These are phyloP conservation scores for Galbula dea DNA, from an alignment of 2,113 vertebrate species.

Conservation along the genomic window DNA sequence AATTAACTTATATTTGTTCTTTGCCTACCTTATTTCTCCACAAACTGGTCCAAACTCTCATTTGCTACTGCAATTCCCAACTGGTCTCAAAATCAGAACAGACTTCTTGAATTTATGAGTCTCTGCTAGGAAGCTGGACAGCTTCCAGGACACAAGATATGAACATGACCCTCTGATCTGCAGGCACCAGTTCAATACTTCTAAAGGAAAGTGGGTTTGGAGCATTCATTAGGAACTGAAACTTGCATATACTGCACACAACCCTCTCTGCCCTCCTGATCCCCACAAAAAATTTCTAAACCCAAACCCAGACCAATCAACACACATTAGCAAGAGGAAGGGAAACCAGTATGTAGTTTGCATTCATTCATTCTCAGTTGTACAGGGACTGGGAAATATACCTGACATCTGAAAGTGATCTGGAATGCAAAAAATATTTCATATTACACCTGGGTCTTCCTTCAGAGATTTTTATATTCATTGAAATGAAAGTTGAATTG, in stretches of 20 bases:
- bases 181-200: not conserved
- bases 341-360: not conserved
- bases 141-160: not conserved
- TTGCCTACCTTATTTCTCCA: not conserved
- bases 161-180: not conserved
- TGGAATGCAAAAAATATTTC: not conserved
- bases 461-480: not conserved
- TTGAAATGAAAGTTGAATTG: not conserved
- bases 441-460: not conserved
- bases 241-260: not conserved
- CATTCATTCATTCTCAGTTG: not conserved
- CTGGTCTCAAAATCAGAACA: not conserved
- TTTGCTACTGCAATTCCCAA: slow-evolving; percentile 7
- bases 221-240: not conserved
- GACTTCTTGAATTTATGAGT: not conserved
- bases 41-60: not conserved
- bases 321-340: not conserved
- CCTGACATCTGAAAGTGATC: not conserved
- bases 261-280: not conserved
- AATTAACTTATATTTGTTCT: not conserved
- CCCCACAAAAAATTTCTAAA: not conserved
- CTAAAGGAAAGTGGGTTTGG: not conserved
- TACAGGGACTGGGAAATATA: not conserved
- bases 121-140: not conserved
- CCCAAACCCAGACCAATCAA: not conserved